A percentile compares a stretch with the other conserved stretches of the same genome.
Evolutionary conservation across 1,140 invertebrate species (phyloP).

Genomic region (Cardiocondyla obscurior): DNA sequence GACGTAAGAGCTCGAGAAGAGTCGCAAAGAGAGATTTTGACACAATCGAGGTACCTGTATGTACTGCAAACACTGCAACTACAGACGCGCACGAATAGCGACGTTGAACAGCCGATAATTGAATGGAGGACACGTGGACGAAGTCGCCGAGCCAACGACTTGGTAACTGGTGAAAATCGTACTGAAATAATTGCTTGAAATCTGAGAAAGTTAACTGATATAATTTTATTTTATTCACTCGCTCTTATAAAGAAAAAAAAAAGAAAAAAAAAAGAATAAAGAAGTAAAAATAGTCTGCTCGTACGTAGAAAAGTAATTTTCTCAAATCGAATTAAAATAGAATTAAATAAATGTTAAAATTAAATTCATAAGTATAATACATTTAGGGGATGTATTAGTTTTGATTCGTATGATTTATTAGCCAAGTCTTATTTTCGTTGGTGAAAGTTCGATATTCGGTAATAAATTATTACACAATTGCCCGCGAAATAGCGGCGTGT

Average conservation of each 20-base stretch:
- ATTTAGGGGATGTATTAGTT: background rate
- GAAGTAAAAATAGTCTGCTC: background rate
- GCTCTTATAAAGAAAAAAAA: background rate
- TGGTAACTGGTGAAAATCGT: conserved; percentile 17
- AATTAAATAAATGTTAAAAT: background rate
- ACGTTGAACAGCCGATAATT: conserved; percentile 73
- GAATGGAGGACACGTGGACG: conserved; percentile 74
- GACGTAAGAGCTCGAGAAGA: conserved; percentile 14
- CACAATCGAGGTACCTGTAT: background rate
- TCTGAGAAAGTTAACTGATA: background rate
- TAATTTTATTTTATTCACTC: background rate
- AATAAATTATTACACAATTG: conserved; percentile 17
- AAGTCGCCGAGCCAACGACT: conserved; percentile 70
- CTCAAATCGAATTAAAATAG: background rate
- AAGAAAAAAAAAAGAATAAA: background rate
- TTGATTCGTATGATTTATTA: background rate
- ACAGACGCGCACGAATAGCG: conserved; percentile 53
- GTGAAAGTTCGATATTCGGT: background rate
- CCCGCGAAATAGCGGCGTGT: background rate
- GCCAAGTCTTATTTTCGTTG: background rate
- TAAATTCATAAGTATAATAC: background rate
- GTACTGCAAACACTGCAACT: conserved; percentile 24
- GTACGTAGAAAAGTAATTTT: background rate
- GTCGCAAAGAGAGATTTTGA: conserved; percentile 11
- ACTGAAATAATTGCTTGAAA: background rate